phyloP scores from a whole-genome alignment of 2,113 vertebrate species.

The Entomyzon cyanotis region DNA sequence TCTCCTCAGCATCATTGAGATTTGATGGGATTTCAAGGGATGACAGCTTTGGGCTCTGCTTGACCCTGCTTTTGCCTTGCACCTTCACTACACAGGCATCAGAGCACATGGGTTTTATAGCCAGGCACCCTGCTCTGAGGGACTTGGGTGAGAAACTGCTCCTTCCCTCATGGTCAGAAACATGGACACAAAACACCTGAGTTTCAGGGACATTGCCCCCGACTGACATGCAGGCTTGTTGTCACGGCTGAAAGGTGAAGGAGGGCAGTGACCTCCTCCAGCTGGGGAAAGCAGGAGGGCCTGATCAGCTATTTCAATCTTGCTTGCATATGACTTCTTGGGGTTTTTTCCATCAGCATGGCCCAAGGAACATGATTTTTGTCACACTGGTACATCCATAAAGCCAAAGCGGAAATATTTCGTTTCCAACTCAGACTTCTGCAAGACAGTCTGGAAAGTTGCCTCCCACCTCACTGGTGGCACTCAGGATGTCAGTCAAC shows the following conservation, averaged over 20 bases:
- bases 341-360: rapidly evolving
- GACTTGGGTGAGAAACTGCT: not conserved
- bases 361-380: not conserved
- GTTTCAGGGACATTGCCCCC: not conserved
- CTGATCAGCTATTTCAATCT: not conserved
- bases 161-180: rapidly evolving
- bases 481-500: not conserved
- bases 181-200: not conserved
- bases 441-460: not conserved
- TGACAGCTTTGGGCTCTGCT: not conserved
- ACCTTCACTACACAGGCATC: too few relatives aligned
- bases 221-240: not conserved
- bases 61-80: not conserved
- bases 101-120: rapidly evolving
- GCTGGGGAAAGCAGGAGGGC: not conserved
- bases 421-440: not conserved
- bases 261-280: not conserved
- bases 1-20: not conserved
- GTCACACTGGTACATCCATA: not conserved
- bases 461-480: not conserved
- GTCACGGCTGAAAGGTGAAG: not conserved
- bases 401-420: not conserved
- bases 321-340: not conserved
- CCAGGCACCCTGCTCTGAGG: not conserved
- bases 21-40: not conserved